phyloP scores from a whole-genome alignment of 2,888 invertebrate species.

The Patella caerulea region DNA sequence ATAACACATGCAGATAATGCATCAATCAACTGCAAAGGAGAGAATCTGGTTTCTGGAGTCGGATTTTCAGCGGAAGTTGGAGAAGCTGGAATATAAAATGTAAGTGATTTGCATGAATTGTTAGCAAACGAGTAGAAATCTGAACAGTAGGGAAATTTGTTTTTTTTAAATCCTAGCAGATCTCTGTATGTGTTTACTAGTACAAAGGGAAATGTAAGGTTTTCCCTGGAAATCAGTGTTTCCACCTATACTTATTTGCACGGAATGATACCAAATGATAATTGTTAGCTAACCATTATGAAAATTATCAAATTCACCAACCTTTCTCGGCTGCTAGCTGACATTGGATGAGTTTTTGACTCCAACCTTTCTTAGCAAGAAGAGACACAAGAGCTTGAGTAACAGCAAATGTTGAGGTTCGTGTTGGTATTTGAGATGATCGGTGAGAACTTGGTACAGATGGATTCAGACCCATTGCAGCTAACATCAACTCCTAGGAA shows the following conservation, averaged over 20 bases:
- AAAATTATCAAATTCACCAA: constrained; percentile 13
- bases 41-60: constrained; percentile 31
- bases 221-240: too few species aligned
- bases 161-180: too few species aligned
- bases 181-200: too few species aligned
- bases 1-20: constrained; percentile 77
- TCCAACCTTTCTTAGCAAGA: constrained; percentile 66
- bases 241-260: too few species aligned
- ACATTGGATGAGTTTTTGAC: constrained; percentile 41
- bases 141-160: too few species aligned
- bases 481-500: constrained; percentile 72
- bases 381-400: constrained; percentile 77
- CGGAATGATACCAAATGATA: too few species aligned
- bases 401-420: constrained; percentile 74
- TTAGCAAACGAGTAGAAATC: too few species aligned
- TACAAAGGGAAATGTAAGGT: too few species aligned
- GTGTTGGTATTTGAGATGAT: constrained; percentile 32
- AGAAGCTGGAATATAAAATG: constrained; percentile 27
- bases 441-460: constrained; percentile 36
- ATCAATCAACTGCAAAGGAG: constrained; percentile 76
- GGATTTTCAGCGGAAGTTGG: constrained; percentile 33
- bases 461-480: constrained; percentile 70
- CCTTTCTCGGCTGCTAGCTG: constrained; percentile 43
- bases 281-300: too few species aligned
- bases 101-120: too few species aligned